These are phyloP conservation scores for Cryptocephalus moraei DNA, from an alignment of 2,888 invertebrate species.

Conservation along the genomic window DNA sequence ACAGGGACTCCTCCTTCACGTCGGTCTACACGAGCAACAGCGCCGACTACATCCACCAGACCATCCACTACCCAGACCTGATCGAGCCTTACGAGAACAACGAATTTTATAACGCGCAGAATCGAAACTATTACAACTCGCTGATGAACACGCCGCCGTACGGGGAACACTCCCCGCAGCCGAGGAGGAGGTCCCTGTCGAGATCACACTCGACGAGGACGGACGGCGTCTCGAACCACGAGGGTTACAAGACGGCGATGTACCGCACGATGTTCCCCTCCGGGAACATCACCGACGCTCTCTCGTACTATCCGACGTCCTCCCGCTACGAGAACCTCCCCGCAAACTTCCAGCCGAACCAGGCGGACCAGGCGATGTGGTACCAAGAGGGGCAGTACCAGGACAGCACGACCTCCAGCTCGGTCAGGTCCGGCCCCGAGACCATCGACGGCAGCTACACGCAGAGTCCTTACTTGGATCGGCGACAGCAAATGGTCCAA, in stretches of 20 bases:
- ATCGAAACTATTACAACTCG: conserved; percentile 44
- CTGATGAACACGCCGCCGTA: conserved; percentile 23
- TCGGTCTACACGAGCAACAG: conserved; percentile 62
- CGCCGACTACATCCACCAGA: conserved; percentile 49
- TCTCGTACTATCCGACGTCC: conserved; percentile 72
- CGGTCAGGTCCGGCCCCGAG: conserved; percentile 47
- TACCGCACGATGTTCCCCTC: conserved; percentile 61
- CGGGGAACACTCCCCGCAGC: background rate
- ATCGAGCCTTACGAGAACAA: conserved; percentile 49
- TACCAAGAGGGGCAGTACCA: conserved; percentile 38
- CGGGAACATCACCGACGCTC: conserved; percentile 65
- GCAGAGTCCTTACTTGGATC: conserved; percentile 31
- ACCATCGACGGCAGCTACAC: conserved; percentile 44
- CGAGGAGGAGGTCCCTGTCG: conserved; percentile 43
- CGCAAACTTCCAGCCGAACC: conserved; percentile 45
- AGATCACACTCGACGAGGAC: conserved; percentile 31
- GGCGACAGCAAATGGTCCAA: conserved; percentile 24
- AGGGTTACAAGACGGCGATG: conserved; percentile 53
- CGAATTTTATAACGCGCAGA: conserved; percentile 37
- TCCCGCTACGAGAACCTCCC: conserved; percentile 47
- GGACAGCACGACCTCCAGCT: conserved; percentile 49
- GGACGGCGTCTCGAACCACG: conserved; percentile 52
- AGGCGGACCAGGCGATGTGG: conserved; percentile 50
- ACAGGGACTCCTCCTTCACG: conserved; percentile 59
- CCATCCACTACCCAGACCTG: conserved; percentile 56